Percentiles rank a stretch among this genome's conserved stretches.
Conservation (phyloP, 2,113 vertebrate species). For the Myotis davidii region DNA sequence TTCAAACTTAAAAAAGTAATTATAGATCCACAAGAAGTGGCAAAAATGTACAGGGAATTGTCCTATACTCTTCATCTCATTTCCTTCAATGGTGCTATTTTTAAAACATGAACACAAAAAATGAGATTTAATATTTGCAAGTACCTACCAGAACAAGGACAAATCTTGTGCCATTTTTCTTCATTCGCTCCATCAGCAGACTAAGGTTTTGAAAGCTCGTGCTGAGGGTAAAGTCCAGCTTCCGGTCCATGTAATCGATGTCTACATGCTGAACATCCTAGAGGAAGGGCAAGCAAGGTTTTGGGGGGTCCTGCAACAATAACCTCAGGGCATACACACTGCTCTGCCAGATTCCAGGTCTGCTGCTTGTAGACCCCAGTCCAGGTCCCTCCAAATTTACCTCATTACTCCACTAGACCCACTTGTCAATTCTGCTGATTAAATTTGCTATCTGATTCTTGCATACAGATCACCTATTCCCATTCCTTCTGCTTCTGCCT, state of each 20-base stretch:
- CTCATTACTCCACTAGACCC: not conserved
- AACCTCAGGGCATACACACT: fast-evolving
- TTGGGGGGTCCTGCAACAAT: not conserved
- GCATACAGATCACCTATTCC: not conserved
- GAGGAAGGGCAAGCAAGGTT: not conserved
- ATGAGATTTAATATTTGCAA: not conserved
- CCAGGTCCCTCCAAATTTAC: not conserved
- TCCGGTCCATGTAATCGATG: conserved; percentile 94
- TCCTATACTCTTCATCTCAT: not conserved
- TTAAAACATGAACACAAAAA: not conserved
- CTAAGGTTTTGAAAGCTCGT: conserved; percentile 86
- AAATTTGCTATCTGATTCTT: not conserved
- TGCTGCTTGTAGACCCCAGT: not conserved
- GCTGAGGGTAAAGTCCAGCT: conserved; percentile 91
- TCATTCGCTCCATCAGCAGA: conserved; percentile 87
- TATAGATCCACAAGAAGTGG: not conserved
- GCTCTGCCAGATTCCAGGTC: not conserved
- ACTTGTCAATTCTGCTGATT: not conserved
- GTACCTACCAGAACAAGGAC: conserved; percentile 92
- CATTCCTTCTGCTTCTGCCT: not conserved
- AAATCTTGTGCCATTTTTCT: conserved; percentile 90
- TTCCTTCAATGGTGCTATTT: not conserved
- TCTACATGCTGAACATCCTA: conserved; percentile 96
- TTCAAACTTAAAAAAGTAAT: not conserved
- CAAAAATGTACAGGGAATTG: not conserved